A percentile compares a stretch with the other conserved stretches of the same genome.
These are phyloP conservation scores for Nothoprocta perdicaria DNA, from an alignment of 2,113 vertebrate genomes.

Conservation along the genomic window DNA sequence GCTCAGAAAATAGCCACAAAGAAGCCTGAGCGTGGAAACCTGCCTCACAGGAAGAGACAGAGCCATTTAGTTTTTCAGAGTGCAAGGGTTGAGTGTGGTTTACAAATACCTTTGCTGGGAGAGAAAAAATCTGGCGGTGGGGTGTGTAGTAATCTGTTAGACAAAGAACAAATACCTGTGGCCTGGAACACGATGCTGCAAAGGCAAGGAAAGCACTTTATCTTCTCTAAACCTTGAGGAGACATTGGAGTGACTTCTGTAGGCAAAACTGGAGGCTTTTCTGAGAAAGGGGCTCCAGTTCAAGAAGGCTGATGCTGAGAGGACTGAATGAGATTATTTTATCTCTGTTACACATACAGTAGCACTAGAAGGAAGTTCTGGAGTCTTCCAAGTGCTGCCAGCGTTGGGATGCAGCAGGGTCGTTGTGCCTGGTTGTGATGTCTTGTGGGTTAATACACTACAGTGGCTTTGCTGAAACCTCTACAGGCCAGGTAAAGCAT, in stretches of 20 bases:
- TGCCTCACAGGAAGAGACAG: neutral
- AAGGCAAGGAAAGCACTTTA: slow-evolving; percentile 4
- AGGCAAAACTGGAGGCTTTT: neutral
- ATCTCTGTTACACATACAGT: neutral
- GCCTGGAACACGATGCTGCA: neutral
- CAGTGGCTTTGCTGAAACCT: neutral
- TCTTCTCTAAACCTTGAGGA: neutral
- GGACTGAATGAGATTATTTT: neutral
- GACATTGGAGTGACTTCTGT: neutral
- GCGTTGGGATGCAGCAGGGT: neutral
- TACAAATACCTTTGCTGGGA: slow-evolving; percentile 46
- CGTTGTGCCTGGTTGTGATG: accelerated
- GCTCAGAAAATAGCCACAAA: neutral
- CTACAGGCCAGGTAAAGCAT: neutral
- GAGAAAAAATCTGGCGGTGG: neutral
- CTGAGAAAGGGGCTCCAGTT: neutral
- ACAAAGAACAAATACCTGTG: slow-evolving; percentile 9
- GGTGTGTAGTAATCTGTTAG: neutral
- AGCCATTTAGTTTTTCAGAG: neutral
- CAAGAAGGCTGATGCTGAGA: neutral
- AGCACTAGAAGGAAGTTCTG: neutral
- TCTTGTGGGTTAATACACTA: neutral
- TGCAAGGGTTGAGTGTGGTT: slow-evolving; percentile 1
- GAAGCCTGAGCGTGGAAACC: neutral
- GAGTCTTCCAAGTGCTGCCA: neutral